Conservation (phyloP, 1,140 invertebrate genomes). For the Caenorhabditis latens region DNA sequence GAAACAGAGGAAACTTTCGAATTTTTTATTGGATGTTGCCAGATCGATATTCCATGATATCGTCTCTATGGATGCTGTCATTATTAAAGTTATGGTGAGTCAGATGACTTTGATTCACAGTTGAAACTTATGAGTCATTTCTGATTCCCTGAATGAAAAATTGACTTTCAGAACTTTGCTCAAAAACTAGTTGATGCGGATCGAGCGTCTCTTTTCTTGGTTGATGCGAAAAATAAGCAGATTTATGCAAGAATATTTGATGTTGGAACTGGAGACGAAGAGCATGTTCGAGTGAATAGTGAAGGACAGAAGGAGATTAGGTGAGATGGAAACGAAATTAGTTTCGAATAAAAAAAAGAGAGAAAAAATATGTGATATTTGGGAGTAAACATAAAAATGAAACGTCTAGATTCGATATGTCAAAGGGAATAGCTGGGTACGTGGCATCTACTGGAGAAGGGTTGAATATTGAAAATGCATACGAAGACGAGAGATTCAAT, state of each 20-base stretch:
- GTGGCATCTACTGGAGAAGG: slow-evolving; percentile 95
- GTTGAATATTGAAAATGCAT: slow-evolving; percentile 84
- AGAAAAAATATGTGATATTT: too few species aligned
- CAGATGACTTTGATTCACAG: neutral
- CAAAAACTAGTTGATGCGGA: slow-evolving; percentile 87
- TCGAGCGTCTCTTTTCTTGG: slow-evolving; percentile 78
- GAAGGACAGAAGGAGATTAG: slow-evolving; percentile 74
- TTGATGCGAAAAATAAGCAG: slow-evolving; percentile 79
- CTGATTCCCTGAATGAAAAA: slow-evolving; percentile 4
- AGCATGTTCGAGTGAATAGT: slow-evolving; percentile 57
- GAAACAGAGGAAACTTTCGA: slow-evolving; percentile 83
- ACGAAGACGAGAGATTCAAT: slow-evolving; percentile 92
- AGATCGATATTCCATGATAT: slow-evolving; percentile 85
- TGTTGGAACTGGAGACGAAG: slow-evolving; percentile 79
- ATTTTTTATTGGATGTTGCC: slow-evolving; percentile 84
- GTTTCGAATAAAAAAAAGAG: too few species aligned
- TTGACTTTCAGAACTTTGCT: slow-evolving; percentile 82
- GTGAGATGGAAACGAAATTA: neutral
- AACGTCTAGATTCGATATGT: slow-evolving; percentile 87
- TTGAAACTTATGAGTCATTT: neutral
- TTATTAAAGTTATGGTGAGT: slow-evolving; percentile 85
- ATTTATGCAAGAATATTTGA: slow-evolving; percentile 88
- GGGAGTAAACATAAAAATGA: neutral
- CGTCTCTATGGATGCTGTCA: slow-evolving; percentile 86
- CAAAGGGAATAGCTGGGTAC: slow-evolving; percentile 92